Percentiles rank a stretch among this genome's conserved stretches.
Conservation (phyloP, 2,113 vertebrate genomes). For the Oxyura jamaicensis region DNA sequence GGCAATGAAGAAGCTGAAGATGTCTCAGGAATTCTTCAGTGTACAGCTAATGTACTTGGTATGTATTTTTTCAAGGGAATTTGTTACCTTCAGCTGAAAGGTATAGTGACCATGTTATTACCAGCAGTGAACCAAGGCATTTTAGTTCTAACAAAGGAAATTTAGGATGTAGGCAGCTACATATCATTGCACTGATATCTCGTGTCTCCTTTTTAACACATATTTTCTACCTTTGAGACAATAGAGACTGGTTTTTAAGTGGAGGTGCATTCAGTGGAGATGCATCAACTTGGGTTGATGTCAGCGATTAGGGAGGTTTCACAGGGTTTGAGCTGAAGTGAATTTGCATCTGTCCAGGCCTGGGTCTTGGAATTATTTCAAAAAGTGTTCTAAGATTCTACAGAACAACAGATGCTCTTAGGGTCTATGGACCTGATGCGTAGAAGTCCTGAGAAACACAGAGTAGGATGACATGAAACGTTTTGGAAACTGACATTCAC, state of each 20-base stretch:
- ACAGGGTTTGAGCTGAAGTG: background rate
- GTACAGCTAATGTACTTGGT: conserved; percentile 93
- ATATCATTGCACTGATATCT: background rate
- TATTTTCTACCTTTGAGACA: background rate
- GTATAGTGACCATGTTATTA: background rate
- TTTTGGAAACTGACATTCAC: background rate
- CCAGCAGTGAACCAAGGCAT: background rate
- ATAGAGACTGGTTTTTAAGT: background rate
- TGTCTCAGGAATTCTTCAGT: conserved; percentile 94
- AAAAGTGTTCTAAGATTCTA: background rate
- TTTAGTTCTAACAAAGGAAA: background rate
- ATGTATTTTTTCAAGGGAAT: conserved; percentile 51
- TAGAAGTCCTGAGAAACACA: background rate
- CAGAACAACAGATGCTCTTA: background rate
- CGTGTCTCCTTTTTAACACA: background rate
- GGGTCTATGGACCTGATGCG: background rate
- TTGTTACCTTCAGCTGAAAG: background rate
- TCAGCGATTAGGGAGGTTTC: background rate
- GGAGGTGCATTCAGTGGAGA: background rate
- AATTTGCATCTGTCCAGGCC: background rate
- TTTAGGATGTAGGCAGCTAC: background rate
- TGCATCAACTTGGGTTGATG: background rate
- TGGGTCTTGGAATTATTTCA: background rate
- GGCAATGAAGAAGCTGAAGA: conserved; percentile 88
- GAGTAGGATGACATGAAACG: background rate